Conservation (phyloP, 2,113 vertebrate genomes). For the Cheirogaleus medius region DNA sequence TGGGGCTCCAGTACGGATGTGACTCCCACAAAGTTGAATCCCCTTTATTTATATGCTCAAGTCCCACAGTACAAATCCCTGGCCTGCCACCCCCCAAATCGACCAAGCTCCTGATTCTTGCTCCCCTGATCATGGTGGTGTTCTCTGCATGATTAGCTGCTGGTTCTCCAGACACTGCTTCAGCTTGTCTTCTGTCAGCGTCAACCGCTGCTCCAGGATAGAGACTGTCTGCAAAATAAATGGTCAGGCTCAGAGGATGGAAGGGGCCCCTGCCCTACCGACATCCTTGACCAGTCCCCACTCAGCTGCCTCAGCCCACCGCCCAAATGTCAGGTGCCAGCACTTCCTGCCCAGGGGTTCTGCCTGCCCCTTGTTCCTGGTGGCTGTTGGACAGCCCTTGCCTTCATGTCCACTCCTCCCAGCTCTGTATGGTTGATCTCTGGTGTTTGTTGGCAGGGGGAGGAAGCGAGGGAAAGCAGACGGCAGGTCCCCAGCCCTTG, state of each 20-base stretch:
- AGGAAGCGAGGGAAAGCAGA: background rate
- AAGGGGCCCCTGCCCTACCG: background rate
- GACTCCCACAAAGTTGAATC: background rate
- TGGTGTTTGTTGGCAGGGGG: background rate
- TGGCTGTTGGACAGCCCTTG: too few relatives aligned
- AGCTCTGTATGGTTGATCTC: background rate
- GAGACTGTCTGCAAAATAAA: slow-evolving; percentile 86
- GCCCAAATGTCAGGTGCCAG: background rate
- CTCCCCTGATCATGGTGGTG: slow-evolving; percentile 74
- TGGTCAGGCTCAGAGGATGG: background rate
- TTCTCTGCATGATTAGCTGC: slow-evolving; percentile 88
- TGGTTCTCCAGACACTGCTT: slow-evolving; percentile 96
- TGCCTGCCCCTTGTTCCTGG: background rate
- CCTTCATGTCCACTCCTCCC: background rate
- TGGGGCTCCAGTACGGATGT: background rate
- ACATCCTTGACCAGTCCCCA: background rate
- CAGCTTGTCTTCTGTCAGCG: slow-evolving; percentile 95
- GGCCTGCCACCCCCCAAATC: slow-evolving; percentile 36
- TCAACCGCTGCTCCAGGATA: slow-evolving; percentile 94
- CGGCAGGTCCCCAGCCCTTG: background rate
- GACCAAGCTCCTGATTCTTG: slow-evolving; percentile 41
- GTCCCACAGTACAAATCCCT: slow-evolving; percentile 68
- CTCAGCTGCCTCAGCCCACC: background rate
- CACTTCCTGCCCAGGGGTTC: background rate
- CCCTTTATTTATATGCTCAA: slow-evolving; percentile 40